These are phyloP conservation scores for Portunus trituberculatus DNA, from an alignment of 1,140 invertebrate genomes.

Conservation along the genomic window DNA sequence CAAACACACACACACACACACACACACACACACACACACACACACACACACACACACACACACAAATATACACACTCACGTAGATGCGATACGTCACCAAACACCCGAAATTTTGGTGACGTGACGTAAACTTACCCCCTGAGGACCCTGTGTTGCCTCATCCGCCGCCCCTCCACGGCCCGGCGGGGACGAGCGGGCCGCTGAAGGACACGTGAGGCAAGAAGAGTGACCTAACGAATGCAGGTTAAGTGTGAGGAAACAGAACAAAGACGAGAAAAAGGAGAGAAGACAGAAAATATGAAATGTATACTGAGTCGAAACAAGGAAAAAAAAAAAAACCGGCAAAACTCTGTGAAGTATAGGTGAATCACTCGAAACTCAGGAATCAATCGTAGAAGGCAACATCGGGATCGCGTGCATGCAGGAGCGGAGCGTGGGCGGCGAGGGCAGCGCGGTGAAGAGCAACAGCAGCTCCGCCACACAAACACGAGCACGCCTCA, in stretches of 20 bases:
- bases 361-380: not conserved
- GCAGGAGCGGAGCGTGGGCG: not conserved
- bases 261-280: not conserved
- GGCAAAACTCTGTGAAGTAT: not conserved
- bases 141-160: not conserved
- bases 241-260: slow-evolving; percentile 21
- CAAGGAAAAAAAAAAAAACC: not conserved
- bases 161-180: not conserved
- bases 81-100: not conserved
- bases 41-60: not conserved
- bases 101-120: not conserved
- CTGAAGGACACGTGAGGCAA: not conserved
- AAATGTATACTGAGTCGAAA: not conserved
- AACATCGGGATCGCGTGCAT: not conserved
- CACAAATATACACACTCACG: not conserved
- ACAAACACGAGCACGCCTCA: not conserved
- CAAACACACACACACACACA: not conserved
- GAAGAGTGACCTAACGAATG: not conserved
- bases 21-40: not conserved
- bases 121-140: not conserved
- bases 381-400: not conserved
- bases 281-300: too few species aligned
- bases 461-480: not conserved
- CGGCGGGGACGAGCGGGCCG: not conserved
- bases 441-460: not conserved